A percentile compares a stretch with the other conserved stretches of the same genome.
Conservation (phyloP, 2,113 vertebrate species). For the Lathamus discolor region DNA sequence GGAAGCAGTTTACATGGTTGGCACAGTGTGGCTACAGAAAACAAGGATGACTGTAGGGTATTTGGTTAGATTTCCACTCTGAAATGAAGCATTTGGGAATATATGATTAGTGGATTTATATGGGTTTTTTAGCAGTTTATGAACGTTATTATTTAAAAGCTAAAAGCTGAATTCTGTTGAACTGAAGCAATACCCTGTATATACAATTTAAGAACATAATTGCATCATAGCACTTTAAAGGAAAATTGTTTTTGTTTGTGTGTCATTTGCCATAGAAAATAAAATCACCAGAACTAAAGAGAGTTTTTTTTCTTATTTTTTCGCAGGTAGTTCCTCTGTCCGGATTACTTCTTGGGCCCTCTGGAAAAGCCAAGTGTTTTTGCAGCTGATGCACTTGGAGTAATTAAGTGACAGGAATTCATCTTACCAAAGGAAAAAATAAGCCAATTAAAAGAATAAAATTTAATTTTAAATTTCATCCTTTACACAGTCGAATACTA, state of each 20-base stretch:
- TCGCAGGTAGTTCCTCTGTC: not conserved
- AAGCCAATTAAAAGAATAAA: not conserved
- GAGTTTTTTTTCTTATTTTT: not conserved
- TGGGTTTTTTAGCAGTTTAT: not conserved
- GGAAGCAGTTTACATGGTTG: not conserved
- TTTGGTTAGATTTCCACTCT: not conserved
- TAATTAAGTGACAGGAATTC: constrained; percentile 13
- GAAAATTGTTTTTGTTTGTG: not conserved
- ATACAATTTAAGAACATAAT: not conserved
- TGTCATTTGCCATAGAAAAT: not conserved
- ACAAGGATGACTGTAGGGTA: not conserved
- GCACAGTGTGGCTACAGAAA: not conserved
- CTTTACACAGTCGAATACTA: not conserved
- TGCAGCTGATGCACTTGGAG: not conserved
- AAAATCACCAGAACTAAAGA: not conserved
- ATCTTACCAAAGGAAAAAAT: not conserved
- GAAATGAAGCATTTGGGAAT: not conserved
- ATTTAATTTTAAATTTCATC: not conserved
- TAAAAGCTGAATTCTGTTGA: not conserved
- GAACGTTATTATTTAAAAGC: not conserved
- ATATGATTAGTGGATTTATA: not conserved
- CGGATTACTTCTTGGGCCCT: not conserved
- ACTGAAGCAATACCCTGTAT: not conserved
- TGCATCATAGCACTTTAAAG: not conserved
- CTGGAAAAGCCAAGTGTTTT: constrained; percentile 8